Conservation (phyloP, 2,797 vertebrate species). For the Cichlasoma orientale region DNA sequence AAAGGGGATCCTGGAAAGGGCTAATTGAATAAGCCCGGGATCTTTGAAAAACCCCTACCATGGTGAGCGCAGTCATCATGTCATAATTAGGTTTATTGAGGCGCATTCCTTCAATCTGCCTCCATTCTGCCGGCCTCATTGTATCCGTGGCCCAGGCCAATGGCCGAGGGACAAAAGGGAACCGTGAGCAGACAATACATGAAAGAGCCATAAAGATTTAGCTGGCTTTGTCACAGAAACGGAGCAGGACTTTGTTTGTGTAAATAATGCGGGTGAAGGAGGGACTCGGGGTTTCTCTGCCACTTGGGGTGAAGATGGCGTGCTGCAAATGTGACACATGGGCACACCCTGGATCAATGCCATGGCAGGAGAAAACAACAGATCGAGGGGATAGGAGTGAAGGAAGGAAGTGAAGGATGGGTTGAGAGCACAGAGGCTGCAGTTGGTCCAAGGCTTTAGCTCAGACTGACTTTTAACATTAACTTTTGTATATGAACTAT, state of each 20-base stretch:
- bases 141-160: constrained; percentile 91
- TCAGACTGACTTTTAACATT: not conserved
- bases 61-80: constrained; percentile 99
- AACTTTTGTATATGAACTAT: not conserved
- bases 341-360: constrained; percentile 85
- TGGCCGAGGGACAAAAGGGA: constrained; percentile 94
- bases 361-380: constrained; percentile 9
- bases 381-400: constrained; percentile 16
- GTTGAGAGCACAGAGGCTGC: constrained; percentile 4
- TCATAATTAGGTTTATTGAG: constrained; percentile 99
- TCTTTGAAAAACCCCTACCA: constrained; percentile 94
- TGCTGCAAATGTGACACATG: constrained; percentile 88
- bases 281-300: constrained; percentile 81
- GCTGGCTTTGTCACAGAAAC: constrained; percentile 97
- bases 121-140: constrained; percentile 95
- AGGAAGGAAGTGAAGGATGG: not conserved
- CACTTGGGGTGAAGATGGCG: constrained; percentile 84
- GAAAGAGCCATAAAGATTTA: constrained; percentile 97
- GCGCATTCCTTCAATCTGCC: constrained; percentile 99
- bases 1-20: constrained; percentile 98
- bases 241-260: constrained; percentile 95
- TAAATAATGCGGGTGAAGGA: constrained; percentile 90
- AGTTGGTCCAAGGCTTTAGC: not conserved
- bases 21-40: constrained; percentile 98
- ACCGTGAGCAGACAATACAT: constrained; percentile 96